Evolutionary conservation across 30 jellyfish, hydroid and myxozoan genomes (phyloP), one percentile per base, ranked within the genome.

Genomic region (Aurelia aurita complex sp. Pacific): DNA sequence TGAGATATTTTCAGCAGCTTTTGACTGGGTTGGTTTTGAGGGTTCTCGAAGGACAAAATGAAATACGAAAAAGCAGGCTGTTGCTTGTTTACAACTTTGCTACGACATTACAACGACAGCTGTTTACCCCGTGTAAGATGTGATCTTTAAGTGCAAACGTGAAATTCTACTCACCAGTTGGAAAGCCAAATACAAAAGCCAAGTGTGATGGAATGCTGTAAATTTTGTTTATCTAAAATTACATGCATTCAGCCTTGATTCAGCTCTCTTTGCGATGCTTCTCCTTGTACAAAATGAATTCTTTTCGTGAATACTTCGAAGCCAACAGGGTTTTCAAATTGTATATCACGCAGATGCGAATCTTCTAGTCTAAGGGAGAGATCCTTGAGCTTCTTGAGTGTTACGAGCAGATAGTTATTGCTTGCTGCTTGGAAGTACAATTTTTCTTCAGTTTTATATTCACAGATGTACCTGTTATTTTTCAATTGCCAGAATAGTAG

Each of bases 401-500:
- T 46, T 6, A 6, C 14, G 12, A 46, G 57, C 57, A 46, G 8
- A 46, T 46, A 46, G 8, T 46, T 14, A 46, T 11, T 15, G 70
- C 36, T 61, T n/a, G 36, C 36, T 61, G 32, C 70, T 61, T 61
- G 70, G 10, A 61, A n/a, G 70, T n/a, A 23, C 70, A 17, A 23
- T 0, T 61, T 17, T 23, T 61, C 70, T 17, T 17, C 32, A n/a
- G 36, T 9, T 17, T 17, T 23, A 61, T 61, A 61, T 17, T 61
- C 70, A 61, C 34, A 81, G 72, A 62, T 67, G 82, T 83, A 83
- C 92, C 92, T 83, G 92, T 62, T 35, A 70, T 57, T 36, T 34
- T 42, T 70, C 46, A 46, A 52, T 46, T 10, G 67, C 40, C 23
- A 57, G 64, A 76, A 52, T 19, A 67, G 73, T 75, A 33, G 62